Evolutionary conservation across 2,797 vertebrate species (phyloP).

Genomic region (Chiloscyllium punctatum): DNA sequence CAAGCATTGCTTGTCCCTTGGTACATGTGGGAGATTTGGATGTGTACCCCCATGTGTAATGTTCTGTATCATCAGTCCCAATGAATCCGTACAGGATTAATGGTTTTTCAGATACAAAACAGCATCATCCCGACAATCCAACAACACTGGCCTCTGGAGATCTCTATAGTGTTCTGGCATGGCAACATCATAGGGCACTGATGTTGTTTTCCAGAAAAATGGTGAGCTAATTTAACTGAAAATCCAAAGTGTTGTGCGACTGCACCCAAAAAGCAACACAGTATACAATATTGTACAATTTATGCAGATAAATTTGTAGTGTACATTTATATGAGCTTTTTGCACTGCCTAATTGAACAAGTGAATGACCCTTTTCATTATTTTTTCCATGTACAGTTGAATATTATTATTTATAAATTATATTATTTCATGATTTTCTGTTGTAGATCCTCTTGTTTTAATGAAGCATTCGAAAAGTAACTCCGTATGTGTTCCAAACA

Average conservation of each 20-base stretch:
- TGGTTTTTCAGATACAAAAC: neutral
- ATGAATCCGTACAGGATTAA: neutral
- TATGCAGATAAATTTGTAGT: neutral
- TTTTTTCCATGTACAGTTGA: neutral
- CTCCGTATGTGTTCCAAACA: neutral
- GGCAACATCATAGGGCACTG: neutral
- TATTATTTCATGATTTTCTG: neutral
- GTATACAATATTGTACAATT: neutral
- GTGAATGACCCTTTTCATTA: neutral
- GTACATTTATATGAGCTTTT: neutral
- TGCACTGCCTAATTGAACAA: neutral
- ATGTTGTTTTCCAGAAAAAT: neutral
- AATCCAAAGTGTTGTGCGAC: neutral
- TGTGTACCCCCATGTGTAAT: neutral
- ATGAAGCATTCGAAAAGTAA: neutral
- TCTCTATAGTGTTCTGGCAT: neutral
- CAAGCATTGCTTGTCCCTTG: neutral
- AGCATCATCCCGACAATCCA: neutral
- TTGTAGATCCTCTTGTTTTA: neutral
- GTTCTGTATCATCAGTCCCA: neutral
- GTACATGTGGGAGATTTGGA: neutral
- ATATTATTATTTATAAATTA: neutral
- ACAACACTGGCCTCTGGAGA: neutral
- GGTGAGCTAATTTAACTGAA: neutral
- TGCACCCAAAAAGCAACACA: neutral